Percentiles rank a stretch among this genome's conserved stretches.
Conservation (phyloP, 2,113 vertebrate genomes). For the Vombatus ursinus region DNA sequence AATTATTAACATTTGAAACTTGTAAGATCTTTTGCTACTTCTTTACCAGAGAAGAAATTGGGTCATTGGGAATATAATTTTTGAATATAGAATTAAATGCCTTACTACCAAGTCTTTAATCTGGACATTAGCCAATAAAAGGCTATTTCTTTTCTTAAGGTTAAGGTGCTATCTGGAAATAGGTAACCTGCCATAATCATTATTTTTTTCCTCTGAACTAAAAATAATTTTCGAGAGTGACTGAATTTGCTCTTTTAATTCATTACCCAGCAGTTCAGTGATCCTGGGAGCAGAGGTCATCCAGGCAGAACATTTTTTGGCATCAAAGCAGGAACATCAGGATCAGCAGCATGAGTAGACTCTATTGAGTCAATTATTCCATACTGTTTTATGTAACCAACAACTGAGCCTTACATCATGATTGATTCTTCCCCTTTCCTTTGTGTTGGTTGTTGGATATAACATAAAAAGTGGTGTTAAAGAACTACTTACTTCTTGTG, state of each 20-base stretch:
- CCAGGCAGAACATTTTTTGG: not conserved
- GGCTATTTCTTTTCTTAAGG: not conserved
- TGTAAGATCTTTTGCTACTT: not conserved
- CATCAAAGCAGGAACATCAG: not conserved
- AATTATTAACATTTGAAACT: not conserved
- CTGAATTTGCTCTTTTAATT: conserved; percentile 7
- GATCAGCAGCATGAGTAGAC: not conserved
- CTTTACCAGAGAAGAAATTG: not conserved
- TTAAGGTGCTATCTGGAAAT: not conserved
- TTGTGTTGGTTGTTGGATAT: not conserved
- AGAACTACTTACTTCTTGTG: not conserved
- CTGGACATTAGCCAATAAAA: not conserved
- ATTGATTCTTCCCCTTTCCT: not conserved
- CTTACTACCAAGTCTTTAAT: not conserved
- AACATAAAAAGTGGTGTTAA: not conserved
- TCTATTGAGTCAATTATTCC: no score
- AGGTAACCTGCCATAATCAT: not conserved
- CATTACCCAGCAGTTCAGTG: not conserved
- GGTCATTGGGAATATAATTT: not conserved
- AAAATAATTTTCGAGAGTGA: not conserved
- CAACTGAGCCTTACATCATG: not conserved
- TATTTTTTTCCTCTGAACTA: not conserved
- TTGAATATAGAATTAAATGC: not conserved
- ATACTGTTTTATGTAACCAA: not conserved
- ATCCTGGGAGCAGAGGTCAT: not conserved